Percentiles rank a stretch among this genome's conserved stretches.
Evolutionary conservation across 1,140 invertebrate species (phyloP).

Genomic region (Macrobrachium rosenbergii): DNA sequence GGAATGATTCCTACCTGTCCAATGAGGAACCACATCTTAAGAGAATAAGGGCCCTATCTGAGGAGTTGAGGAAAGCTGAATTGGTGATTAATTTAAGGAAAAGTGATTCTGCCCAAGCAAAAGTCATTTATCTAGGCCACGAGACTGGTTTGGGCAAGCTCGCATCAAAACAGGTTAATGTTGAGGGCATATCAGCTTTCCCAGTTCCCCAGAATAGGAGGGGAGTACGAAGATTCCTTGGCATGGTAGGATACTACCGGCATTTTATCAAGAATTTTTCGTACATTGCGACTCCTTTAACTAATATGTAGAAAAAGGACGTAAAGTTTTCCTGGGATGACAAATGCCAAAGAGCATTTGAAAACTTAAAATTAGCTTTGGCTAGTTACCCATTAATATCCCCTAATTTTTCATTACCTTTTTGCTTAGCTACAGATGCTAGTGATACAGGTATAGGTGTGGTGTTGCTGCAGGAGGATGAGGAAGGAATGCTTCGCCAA

Average conservation of each 20-base stretch:
- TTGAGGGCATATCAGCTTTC: background rate
- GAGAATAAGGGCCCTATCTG: too few relatives aligned
- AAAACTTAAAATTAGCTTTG: background rate
- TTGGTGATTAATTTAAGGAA: background rate
- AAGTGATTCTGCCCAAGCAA: too few relatives aligned
- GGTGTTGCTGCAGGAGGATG: background rate
- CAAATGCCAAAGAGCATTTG: background rate
- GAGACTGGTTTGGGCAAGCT: background rate
- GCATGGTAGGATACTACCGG: background rate
- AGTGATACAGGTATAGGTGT: background rate
- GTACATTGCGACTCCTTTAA: background rate
- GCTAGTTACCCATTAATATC: background rate
- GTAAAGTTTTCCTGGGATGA: background rate
- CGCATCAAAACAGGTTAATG: background rate
- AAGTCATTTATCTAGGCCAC: too few relatives aligned
- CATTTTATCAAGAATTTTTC: background rate
- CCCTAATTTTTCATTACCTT: background rate
- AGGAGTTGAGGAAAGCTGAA: background rate
- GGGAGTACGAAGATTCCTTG: background rate
- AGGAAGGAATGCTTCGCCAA: background rate
- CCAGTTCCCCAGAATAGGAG: background rate
- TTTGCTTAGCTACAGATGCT: background rate
- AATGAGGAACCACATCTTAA: too few relatives aligned
- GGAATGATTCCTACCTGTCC: too few relatives aligned
- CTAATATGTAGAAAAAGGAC: background rate